These are phyloP conservation scores for Euphysa ruthae DNA, from an alignment of 30 jellyfish, hydroid and myxozoan species.

Conservation along the genomic window DNA sequence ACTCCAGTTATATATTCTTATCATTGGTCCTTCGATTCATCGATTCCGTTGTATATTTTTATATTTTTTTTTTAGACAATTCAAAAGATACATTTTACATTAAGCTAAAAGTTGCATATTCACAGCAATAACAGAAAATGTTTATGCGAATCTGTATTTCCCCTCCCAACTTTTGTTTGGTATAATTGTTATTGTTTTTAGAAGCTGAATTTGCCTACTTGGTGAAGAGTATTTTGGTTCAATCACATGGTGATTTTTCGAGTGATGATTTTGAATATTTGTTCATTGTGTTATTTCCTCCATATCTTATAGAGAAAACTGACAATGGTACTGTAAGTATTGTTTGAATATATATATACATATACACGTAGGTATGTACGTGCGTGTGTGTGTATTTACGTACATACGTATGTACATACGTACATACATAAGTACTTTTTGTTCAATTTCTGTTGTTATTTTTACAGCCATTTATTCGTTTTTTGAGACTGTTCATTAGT, in stretches of 20 bases:
- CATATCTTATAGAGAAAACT: conserved; percentile 13
- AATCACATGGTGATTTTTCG: not conserved
- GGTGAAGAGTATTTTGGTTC: not conserved
- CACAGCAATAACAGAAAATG: no score
- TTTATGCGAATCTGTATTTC: no score
- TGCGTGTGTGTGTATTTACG: not conserved
- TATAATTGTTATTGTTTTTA: no score
- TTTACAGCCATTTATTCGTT: no score
- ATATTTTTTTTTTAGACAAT: no score
- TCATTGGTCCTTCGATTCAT: no score
- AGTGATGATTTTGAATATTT: conserved; percentile 5
- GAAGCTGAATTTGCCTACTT: conserved; percentile 19
- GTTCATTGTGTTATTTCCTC: conserved; percentile 1
- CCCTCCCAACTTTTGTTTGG: no score
- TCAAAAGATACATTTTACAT: no score
- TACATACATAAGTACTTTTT: not conserved
- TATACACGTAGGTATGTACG: not conserved
- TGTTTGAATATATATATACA: not conserved
- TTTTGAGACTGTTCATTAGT: no score
- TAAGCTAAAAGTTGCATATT: no score
- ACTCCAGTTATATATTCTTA: no score
- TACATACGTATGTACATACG: not conserved
- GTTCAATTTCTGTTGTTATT: not conserved
- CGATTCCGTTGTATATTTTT: no score
- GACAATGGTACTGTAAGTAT: conserved; percentile 17